Conservation (phyloP, 2,113 vertebrate species). For the Apeltes quadracus region DNA sequence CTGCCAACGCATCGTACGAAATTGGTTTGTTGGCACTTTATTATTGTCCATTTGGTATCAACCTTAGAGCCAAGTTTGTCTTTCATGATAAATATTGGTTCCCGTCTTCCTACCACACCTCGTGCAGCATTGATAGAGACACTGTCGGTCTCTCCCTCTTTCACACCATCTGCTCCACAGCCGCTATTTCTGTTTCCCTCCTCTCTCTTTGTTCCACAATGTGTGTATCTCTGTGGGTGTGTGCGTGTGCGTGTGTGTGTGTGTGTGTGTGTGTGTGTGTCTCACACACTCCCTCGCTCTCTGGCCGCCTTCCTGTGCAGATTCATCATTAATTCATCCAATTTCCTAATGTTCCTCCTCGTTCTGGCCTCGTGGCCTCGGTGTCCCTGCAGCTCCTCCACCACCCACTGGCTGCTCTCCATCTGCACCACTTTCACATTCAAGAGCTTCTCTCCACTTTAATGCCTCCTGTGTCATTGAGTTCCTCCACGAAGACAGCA, state of each 20-base stretch:
- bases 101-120: neutral
- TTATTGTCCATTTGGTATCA: neutral
- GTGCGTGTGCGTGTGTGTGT: constrained; percentile 15
- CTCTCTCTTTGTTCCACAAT: constrained; percentile 21
- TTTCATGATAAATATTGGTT: neutral
- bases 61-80: neutral
- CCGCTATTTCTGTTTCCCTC: constrained; percentile 41
- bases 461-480: constrained; percentile 38
- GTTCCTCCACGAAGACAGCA: constrained; percentile 23
- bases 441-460: constrained; percentile 41
- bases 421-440: constrained; percentile 48
- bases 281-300: constrained; percentile 8
- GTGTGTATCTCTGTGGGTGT: constrained; percentile 16
- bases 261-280: constrained; percentile 5
- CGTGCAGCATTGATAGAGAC: neutral
- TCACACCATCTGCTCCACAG: constrained; percentile 37
- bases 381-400: constrained; percentile 31
- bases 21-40: constrained; percentile 9
- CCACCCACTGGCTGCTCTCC: constrained; percentile 60
- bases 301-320: constrained; percentile 52
- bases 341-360: constrained; percentile 57
- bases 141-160: constrained; percentile 26
- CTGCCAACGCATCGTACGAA: neutral
- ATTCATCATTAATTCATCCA: constrained; percentile 68
- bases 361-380: constrained; percentile 47